phyloP scores from a whole-genome alignment of 2,797 vertebrate genomes.

The Fundulus diaphanus region DNA sequence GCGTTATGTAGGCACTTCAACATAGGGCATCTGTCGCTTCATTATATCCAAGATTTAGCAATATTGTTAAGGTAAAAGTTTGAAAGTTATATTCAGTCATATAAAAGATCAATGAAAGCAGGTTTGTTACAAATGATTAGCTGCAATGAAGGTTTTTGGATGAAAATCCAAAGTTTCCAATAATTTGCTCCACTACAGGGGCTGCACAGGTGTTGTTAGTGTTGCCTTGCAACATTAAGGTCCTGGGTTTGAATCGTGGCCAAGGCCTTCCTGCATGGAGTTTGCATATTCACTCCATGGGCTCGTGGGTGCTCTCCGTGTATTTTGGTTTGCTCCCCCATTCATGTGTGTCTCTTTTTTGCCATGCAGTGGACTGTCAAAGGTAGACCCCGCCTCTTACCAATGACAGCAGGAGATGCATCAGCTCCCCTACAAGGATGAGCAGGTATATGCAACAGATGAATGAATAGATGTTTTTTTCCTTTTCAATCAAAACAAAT shows the following conservation, averaged over 20 bases:
- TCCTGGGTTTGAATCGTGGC: no score
- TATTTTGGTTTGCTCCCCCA: not conserved
- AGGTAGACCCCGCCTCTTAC: not conserved
- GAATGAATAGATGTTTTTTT: not conserved
- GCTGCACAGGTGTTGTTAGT: no score
- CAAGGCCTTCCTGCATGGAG: no score
- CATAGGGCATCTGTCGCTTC: conserved; percentile 14
- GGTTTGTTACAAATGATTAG: not conserved
- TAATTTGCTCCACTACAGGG: no score
- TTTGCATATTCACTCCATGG: no score
- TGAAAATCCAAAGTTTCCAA: no score
- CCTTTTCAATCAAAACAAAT: not conserved
- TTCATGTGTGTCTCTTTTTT: not conserved
- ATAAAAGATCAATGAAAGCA: conserved; percentile 11
- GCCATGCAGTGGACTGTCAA: not conserved
- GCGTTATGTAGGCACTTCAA: not conserved
- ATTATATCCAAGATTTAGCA: not conserved
- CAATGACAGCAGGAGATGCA: not conserved
- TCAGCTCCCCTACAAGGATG: not conserved
- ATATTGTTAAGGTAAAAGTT: not conserved
- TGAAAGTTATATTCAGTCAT: conserved; percentile 18
- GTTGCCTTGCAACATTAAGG: no score
- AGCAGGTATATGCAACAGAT: no score
- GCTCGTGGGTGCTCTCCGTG: no score
- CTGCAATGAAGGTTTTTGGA: no score